Percentiles rank a stretch among this genome's conserved stretches.
phyloP scores from a whole-genome alignment of 2,113 vertebrate species.

The Carlito syrichta region DNA sequence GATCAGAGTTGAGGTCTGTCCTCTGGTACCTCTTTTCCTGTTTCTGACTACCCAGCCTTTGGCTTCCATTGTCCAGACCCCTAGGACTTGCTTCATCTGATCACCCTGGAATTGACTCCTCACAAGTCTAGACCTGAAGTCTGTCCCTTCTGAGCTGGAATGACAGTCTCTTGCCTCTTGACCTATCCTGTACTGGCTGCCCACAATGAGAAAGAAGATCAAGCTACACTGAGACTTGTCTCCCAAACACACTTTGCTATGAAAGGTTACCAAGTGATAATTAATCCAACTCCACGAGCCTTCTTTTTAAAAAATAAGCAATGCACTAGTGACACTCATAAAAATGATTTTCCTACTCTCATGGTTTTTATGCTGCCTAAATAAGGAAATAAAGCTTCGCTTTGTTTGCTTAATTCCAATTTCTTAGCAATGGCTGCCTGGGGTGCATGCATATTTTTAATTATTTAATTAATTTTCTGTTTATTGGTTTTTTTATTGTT shows the following conservation, averaged over 20 bases:
- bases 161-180: neutral
- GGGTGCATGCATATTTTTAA: slow-evolving; percentile 17
- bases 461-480: slow-evolving; percentile 62
- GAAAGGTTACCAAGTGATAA: neutral
- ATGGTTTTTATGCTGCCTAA: neutral
- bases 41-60: neutral
- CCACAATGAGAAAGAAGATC: neutral
- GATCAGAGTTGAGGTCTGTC: neutral
- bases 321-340: neutral
- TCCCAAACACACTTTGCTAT: neutral
- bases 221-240: neutral
- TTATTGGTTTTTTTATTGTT: slow-evolving; percentile 34
- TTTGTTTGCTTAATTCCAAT: slow-evolving; percentile 18
- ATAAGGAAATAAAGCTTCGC: neutral
- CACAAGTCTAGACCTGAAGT: neutral
- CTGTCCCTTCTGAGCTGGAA: neutral
- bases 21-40: neutral
- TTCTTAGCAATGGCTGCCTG: slow-evolving; percentile 27
- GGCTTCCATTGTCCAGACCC: neutral
- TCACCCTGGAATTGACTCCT: neutral
- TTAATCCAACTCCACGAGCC: neutral
- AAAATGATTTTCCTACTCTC: slow-evolving; percentile 33
- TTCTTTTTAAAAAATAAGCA: neutral
- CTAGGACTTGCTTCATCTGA: neutral
- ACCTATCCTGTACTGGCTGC: neutral